Evolutionary conservation across 2,888 invertebrate species (phyloP).

Genomic region (Cataglyphis livida): DNA sequence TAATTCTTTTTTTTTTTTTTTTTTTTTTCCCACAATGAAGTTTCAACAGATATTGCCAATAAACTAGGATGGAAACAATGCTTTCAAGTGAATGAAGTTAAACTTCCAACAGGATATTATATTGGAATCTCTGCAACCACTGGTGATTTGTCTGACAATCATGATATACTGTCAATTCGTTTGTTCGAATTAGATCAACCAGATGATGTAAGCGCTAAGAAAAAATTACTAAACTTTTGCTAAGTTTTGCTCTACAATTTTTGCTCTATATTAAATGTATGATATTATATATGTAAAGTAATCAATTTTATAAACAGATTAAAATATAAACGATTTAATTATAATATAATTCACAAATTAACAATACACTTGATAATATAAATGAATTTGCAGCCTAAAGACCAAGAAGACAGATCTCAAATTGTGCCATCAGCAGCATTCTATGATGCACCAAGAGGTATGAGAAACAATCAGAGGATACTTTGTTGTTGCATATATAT

Average conservation of each 20-base stretch:
- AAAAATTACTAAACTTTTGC: conserved; percentile 1
- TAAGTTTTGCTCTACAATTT: conserved; percentile 28
- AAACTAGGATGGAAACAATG: conserved; percentile 98
- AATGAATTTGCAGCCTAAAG: conserved; percentile 86
- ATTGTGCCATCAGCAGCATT: conserved; percentile 96
- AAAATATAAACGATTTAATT: conserved; percentile 4
- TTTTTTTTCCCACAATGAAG: conserved; percentile 85
- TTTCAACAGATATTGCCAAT: conserved; percentile 96
- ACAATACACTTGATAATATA: neutral
- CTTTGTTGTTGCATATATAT: neutral
- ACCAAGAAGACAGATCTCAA: conserved; percentile 91
- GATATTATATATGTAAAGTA: neutral
- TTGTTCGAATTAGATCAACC: conserved; percentile 96
- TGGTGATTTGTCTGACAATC: conserved; percentile 98
- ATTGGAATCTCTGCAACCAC: conserved; percentile 98
- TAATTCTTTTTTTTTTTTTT: conserved; percentile 5
- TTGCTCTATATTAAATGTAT: neutral
- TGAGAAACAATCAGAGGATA: conserved; percentile 42
- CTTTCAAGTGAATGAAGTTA: conserved; percentile 94
- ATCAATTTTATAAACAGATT: neutral
- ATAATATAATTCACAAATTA: neutral
- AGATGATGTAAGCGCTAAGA: conserved; percentile 86
- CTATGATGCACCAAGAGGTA: conserved; percentile 95
- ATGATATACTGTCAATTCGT: conserved; percentile 96
- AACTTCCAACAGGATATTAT: conserved; percentile 97